Percentiles rank a stretch among this genome's conserved stretches.
These are phyloP conservation scores for Verasper variegatus DNA, from an alignment of 2,113 vertebrate species.

Conservation along the genomic window DNA sequence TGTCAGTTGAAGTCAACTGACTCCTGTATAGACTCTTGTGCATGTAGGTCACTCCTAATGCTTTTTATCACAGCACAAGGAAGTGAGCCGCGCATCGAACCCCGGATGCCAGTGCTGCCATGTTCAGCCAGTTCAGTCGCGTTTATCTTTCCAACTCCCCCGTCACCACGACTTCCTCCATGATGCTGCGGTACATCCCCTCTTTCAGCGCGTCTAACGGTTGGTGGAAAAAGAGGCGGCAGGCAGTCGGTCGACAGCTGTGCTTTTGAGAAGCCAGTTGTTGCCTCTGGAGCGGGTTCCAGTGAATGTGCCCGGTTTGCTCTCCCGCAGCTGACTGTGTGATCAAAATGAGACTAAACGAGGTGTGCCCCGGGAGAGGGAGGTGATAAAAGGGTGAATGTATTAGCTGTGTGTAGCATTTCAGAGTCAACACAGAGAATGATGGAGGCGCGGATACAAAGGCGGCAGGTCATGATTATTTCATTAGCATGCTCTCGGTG, in stretches of 20 bases:
- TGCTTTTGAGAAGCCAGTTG: slow-evolving; percentile 46
- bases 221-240: slow-evolving; percentile 16
- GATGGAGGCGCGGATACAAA: slow-evolving; percentile 39
- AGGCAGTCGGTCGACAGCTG: slow-evolving; percentile 48
- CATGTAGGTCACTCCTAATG: not conserved
- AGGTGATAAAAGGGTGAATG: slow-evolving; percentile 46
- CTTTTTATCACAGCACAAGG: not conserved
- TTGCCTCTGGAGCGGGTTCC: slow-evolving; percentile 37
- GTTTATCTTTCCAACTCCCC: not conserved
- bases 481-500: slow-evolving; percentile 45
- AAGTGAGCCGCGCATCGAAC: slow-evolving; percentile 5
- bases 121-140: not conserved
- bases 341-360: slow-evolving; percentile 58
- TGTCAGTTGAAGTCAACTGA: not conserved
- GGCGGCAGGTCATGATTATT: slow-evolving; percentile 16
- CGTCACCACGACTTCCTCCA: slow-evolving; percentile 2
- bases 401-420: slow-evolving; percentile 40
- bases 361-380: slow-evolving; percentile 41
- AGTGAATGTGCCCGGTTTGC: slow-evolving; percentile 6
- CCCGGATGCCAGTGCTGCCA: not conserved
- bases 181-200: not conserved
- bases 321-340: slow-evolving; percentile 37
- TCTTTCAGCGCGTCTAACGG: slow-evolving; percentile 27
- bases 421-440: slow-evolving; percentile 31
- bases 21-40: not conserved